Percentiles rank a stretch among this genome's conserved stretches.
Evolutionary conservation across 2,113 vertebrate species (phyloP).

Genomic region (Halichoeres trimaculatus): DNA sequence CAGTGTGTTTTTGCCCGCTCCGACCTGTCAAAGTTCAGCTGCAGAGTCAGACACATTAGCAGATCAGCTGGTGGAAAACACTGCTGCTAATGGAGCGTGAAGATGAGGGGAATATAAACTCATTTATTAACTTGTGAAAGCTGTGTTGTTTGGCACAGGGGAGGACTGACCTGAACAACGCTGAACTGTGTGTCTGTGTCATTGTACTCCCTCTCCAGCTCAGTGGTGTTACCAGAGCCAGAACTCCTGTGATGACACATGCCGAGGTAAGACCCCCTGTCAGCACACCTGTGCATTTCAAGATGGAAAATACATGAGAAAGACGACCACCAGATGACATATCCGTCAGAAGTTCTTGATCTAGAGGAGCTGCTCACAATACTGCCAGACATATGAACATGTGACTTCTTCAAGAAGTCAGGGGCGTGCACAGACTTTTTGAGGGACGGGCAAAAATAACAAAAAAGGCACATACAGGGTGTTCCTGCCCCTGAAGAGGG

Average conservation of each 20-base stretch:
- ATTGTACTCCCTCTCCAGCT: conserved; percentile 67
- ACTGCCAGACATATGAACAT: no score
- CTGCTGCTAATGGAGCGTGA: conserved; percentile 27
- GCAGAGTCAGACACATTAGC: conserved; percentile 19
- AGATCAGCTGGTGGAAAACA: conserved; percentile 6
- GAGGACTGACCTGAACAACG: neutral
- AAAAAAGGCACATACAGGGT: no score
- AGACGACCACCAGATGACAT: neutral
- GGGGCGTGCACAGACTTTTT: no score
- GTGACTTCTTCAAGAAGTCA: no score
- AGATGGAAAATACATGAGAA: neutral
- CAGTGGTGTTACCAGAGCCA: conserved; percentile 84
- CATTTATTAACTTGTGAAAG: conserved; percentile 36
- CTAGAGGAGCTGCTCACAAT: neutral
- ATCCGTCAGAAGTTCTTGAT: neutral
- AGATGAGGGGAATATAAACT: conserved; percentile 22
- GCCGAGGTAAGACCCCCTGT: conserved; percentile 73
- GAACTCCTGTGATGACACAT: conserved; percentile 71
- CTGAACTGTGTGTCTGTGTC: neutral
- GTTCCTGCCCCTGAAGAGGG: no score
- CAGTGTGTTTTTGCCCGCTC: neutral
- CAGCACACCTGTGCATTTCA: neutral
- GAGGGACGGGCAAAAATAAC: no score
- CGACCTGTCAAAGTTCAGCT: conserved; percentile 45
- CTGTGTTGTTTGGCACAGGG: neutral